Evolutionary conservation across 2,797 vertebrate species (phyloP), one percentile per base, ranked within the genome.

Genomic region (Chaunax sp.): DNA sequence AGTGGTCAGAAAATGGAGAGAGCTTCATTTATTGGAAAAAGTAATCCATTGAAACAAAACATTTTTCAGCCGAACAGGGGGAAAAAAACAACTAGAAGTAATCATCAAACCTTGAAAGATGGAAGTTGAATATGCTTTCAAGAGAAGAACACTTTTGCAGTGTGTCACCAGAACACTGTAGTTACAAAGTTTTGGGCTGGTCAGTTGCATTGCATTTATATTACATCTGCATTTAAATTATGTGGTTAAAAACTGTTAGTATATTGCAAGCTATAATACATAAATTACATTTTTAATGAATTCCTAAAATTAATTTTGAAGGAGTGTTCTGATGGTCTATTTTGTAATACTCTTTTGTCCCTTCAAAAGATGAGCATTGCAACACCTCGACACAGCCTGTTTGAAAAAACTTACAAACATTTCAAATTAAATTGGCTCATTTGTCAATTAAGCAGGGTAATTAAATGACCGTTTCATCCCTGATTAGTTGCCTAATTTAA

Each of bases 141-240:
- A 35, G 16, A 38, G 55, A 3, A 49, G 25, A 3, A 53, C n/a
- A 12, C 10, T 37, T 12, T 37, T 12, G 35, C 52, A 46, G 19
- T 18, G 9, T 53, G 12, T 47, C 40, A 26, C 14, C 26, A 57
- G 16, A 65, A 46, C 54, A 65, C 13, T 30, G n/a, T 30, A 30
- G 5, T 30, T 30, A 30, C 28, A 30, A 30, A 30, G 28, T 30
- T 30, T 30, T 30, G 28, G n/a, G n/a, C n/a, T n/a, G n/a, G n/a
- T n/a, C n/a, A n/a, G n/a, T n/a, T n/a, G n/a, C n/a, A n/a, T n/a
- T n/a, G n/a, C n/a, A n/a, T n/a, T n/a, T n/a, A n/a, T n/a, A n/a
- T n/a, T n/a, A n/a, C n/a, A n/a, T n/a, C n/a, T n/a, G n/a, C n/a
- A n/a, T n/a, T n/a, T n/a, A n/a, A n/a, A n/a, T n/a, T n/a, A n/a